These are phyloP conservation scores for Agrochola lychnidis DNA, from an alignment of 2,888 invertebrate species.

Conservation along the genomic window DNA sequence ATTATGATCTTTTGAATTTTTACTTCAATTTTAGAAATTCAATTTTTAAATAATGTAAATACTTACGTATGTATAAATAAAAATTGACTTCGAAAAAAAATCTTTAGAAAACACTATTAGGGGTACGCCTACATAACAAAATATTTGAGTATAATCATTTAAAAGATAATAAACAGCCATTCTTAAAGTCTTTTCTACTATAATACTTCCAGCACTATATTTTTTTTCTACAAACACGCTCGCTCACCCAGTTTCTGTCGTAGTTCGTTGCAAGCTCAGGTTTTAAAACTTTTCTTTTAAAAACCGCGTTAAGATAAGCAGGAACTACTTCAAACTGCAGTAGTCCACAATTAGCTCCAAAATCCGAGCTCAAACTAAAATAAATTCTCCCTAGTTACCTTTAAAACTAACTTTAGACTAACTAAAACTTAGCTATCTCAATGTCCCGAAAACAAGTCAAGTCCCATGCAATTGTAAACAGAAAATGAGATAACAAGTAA, in stretches of 20 bases:
- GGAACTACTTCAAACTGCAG: constrained; percentile 39
- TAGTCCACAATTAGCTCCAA: constrained; percentile 42
- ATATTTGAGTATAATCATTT: not conserved
- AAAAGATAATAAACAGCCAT: not conserved
- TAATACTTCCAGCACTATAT: not conserved
- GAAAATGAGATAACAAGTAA: constrained; percentile 37
- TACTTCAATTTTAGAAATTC: not conserved
- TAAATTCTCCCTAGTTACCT: constrained; percentile 17
- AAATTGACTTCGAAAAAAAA: no score
- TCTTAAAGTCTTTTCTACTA: not conserved
- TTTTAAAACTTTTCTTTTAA: constrained; percentile 41
- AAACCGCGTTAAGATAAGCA: constrained; percentile 51
- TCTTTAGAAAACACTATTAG: not conserved
- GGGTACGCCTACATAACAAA: not conserved
- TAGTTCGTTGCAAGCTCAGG: constrained; percentile 23
- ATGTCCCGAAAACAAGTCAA: constrained; percentile 30
- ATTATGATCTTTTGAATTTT: not conserved
- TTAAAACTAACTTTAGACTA: not conserved
- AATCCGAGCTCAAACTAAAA: constrained; percentile 32
- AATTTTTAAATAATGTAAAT: no score
- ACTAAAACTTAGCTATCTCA: constrained; percentile 18
- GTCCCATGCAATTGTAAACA: constrained; percentile 44
- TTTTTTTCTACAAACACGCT: constrained; percentile 17
- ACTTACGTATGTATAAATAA: no score
- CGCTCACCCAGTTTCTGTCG: constrained; percentile 32